These are phyloP conservation scores for Torymus tubicola DNA, from an alignment of 2,888 invertebrate species.

Conservation along the genomic window DNA sequence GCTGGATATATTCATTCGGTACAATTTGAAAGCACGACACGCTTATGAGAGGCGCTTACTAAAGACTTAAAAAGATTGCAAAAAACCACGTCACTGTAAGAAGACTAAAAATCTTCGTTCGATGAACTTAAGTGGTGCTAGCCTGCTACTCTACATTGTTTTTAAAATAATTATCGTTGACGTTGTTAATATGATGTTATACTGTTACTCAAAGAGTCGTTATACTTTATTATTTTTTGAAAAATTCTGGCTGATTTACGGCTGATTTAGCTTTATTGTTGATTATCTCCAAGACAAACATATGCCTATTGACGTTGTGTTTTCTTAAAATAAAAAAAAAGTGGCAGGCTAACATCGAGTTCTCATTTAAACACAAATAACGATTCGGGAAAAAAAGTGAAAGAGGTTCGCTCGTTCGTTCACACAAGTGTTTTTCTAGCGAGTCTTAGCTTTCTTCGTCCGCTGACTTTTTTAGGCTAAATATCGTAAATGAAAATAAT, in stretches of 20 bases:
- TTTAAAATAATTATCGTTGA: constrained; percentile 58
- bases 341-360: constrained; percentile 50
- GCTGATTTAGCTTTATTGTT: constrained; percentile 54
- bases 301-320: constrained; percentile 51
- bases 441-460: constrained; percentile 60
- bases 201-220: constrained; percentile 54
- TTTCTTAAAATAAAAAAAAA: constrained; percentile 45
- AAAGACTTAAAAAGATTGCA: constrained; percentile 52
- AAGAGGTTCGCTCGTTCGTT: constrained; percentile 59
- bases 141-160: constrained; percentile 54
- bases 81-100: constrained; percentile 43
- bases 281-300: constrained; percentile 47
- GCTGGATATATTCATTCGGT: constrained; percentile 52
- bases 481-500: constrained; percentile 55
- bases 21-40: constrained; percentile 58
- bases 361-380: constrained; percentile 54
- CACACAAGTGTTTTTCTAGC: constrained; percentile 56
- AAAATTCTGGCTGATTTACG: constrained; percentile 40
- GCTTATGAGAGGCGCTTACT: constrained; percentile 56
- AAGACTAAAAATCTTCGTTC: constrained; percentile 49
- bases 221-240: constrained; percentile 54
- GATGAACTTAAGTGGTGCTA: constrained; percentile 42
- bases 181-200: constrained; percentile 56
- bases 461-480: constrained; percentile 59
- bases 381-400: constrained; percentile 55